Percentiles rank a stretch among this genome's conserved stretches.
phyloP scores from a whole-genome alignment of 2,888 invertebrate genomes.

The Lasioglossum lativentre region DNA sequence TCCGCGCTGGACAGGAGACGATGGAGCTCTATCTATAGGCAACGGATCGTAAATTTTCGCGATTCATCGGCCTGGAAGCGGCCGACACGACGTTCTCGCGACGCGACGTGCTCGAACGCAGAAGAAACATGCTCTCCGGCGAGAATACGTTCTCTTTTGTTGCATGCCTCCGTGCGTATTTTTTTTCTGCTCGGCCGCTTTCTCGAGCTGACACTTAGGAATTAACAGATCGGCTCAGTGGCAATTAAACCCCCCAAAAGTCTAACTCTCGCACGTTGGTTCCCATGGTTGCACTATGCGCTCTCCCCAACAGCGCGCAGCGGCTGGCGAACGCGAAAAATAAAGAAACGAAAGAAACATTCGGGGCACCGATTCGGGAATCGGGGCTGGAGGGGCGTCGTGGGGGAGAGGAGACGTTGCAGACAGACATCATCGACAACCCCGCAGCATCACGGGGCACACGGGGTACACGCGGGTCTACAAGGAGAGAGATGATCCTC shows the following conservation, averaged over 20 bases:
- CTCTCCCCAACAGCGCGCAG: background rate
- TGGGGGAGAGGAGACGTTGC: constrained; percentile 17
- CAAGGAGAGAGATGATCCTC: constrained; percentile 24
- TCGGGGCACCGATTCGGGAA: constrained; percentile 29
- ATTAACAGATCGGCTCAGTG: constrained; percentile 81
- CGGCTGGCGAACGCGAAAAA: constrained; percentile 53
- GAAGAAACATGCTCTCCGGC: background rate
- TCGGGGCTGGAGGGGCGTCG: background rate
- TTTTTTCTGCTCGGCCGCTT: constrained; percentile 64
- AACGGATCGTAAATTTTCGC: constrained; percentile 16
- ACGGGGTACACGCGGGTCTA: constrained; percentile 21
- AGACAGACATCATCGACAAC: constrained; percentile 65
- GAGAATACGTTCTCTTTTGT: constrained; percentile 19
- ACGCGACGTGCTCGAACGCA: background rate
- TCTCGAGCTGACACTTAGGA: constrained; percentile 80
- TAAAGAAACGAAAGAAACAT: constrained; percentile 28
- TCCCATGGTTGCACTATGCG: constrained; percentile 73
- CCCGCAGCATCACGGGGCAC: constrained; percentile 55
- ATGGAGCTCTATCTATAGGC: constrained; percentile 11
- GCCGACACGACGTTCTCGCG: background rate
- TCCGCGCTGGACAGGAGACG: constrained; percentile 36
- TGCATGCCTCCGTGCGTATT: constrained; percentile 51
- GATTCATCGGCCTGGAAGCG: constrained; percentile 35
- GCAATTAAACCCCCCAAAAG: constrained; percentile 81
- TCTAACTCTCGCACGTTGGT: constrained; percentile 60